These are phyloP conservation scores for Helicorthomorpha holstii DNA, from an alignment of 1,140 invertebrate species.

Conservation along the genomic window DNA sequence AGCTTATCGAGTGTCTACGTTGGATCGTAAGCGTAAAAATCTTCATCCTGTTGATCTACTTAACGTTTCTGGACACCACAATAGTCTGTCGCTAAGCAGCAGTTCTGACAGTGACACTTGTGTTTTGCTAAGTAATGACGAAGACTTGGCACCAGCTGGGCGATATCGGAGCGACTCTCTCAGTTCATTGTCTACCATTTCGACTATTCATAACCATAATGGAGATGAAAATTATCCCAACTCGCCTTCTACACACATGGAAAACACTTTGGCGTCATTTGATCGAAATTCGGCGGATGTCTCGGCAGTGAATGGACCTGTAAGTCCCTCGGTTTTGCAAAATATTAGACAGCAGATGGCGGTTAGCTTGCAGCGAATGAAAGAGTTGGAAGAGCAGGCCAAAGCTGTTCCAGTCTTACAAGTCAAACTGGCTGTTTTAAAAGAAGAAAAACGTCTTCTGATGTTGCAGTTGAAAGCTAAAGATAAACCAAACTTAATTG, in stretches of 20 bases:
- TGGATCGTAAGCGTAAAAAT: background rate
- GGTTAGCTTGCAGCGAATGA: constrained; percentile 51
- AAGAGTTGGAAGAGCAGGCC: constrained; percentile 65
- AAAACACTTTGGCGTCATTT: constrained; percentile 13
- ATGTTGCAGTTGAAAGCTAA: constrained; percentile 33
- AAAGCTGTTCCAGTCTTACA: constrained; percentile 65
- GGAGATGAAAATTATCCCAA: too few species aligned
- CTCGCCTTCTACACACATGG: constrained; percentile 9
- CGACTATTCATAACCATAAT: too few species aligned
- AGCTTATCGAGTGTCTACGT: constrained; percentile 21
- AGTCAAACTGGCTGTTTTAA: constrained; percentile 49
- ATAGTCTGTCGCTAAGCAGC: background rate
- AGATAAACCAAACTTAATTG: background rate
- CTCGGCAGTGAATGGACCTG: constrained; percentile 1
- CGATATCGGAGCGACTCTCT: constrained; percentile 11
- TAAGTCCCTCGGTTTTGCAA: constrained; percentile 21
- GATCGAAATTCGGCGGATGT: constrained; percentile 6
- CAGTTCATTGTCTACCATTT: constrained; percentile 13
- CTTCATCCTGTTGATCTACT: background rate
- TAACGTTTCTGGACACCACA: background rate
- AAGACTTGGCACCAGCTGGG: background rate
- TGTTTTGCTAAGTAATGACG: background rate
- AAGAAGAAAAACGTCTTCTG: constrained; percentile 53
- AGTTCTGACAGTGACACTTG: background rate
- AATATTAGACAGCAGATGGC: constrained; percentile 58